Evolutionary conservation across 2,888 invertebrate species (phyloP).

Genomic region (Sipunculus nudus): DNA sequence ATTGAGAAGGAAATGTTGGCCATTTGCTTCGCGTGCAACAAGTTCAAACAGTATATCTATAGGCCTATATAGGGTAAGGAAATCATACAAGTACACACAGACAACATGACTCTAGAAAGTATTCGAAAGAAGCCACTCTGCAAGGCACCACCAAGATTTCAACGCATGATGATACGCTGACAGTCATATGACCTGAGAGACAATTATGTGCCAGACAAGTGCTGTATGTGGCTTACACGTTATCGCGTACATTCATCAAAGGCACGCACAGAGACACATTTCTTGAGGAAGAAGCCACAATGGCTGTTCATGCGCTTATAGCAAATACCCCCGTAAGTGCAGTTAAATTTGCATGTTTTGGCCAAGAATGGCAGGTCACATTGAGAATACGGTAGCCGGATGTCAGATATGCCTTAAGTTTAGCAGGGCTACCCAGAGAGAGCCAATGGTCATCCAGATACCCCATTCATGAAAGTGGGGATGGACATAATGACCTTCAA

Average conservation of each 20-base stretch:
- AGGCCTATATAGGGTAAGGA: no score
- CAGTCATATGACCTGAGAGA: slow-evolving; percentile 26
- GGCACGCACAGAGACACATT: no score
- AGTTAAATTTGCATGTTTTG: no score
- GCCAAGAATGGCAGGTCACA: slow-evolving; percentile 19
- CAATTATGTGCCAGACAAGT: no score
- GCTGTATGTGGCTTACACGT: no score
- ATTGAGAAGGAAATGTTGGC: slow-evolving; percentile 36
- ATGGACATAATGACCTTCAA: slow-evolving; percentile 24
- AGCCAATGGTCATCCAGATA: slow-evolving; percentile 24
- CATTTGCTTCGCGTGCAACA: slow-evolving; percentile 26
- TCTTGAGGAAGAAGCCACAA: no score
- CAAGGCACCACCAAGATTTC: slow-evolving; percentile 24
- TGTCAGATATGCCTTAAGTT: slow-evolving; percentile 10
- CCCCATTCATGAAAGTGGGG: slow-evolving; percentile 35
- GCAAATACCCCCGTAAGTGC: background rate
- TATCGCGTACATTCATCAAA: no score
- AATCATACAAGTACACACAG: no score
- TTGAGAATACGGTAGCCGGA: slow-evolving; percentile 8
- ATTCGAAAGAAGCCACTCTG: slow-evolving; percentile 18
- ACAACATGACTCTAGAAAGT: slow-evolving; percentile 28
- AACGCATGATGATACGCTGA: slow-evolving; percentile 24
- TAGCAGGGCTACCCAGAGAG: slow-evolving; percentile 10
- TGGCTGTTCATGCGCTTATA: no score
- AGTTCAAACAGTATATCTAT: slow-evolving; percentile 33